Percentiles rank a stretch among this genome's conserved stretches.
These are phyloP conservation scores for Periophthalmus modestus DNA, from an alignment of 2,113 vertebrate species.

Conservation along the genomic window DNA sequence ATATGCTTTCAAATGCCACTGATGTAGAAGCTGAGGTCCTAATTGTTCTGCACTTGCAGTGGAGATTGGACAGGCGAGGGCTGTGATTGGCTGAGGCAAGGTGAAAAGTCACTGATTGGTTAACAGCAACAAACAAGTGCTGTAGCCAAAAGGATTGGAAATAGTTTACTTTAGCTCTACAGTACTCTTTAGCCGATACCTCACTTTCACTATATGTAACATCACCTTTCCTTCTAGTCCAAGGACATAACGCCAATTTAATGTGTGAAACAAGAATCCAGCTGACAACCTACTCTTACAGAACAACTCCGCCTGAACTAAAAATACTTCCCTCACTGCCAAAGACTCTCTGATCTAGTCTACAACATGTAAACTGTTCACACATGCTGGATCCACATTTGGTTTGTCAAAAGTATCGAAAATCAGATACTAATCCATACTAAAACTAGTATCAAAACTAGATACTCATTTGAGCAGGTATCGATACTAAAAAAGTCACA, in stretches of 20 bases:
- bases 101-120: too few species aligned
- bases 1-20: too few species aligned
- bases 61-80: too few species aligned
- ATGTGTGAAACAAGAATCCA: background rate
- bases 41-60: too few species aligned
- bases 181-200: background rate
- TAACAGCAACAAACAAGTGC: too few species aligned
- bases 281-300: background rate
- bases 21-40: too few species aligned
- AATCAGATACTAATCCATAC: too few species aligned
- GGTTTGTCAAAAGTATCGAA: too few species aligned
- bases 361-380: slow-evolving; percentile 37
- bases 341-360: background rate
- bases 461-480: background rate
- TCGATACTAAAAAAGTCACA: background rate
- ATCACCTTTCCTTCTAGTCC: background rate
- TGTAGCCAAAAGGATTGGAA: too few species aligned
- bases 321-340: background rate
- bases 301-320: background rate
- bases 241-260: background rate
- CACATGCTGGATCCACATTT: slow-evolving; percentile 6
- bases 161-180: background rate
- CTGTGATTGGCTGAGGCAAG: too few species aligned
- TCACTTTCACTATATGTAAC: background rate
- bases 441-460: too few species aligned